These are phyloP conservation scores for Saiga tatarica DNA, from an alignment of 2,113 vertebrate genomes.

Conservation along the genomic window DNA sequence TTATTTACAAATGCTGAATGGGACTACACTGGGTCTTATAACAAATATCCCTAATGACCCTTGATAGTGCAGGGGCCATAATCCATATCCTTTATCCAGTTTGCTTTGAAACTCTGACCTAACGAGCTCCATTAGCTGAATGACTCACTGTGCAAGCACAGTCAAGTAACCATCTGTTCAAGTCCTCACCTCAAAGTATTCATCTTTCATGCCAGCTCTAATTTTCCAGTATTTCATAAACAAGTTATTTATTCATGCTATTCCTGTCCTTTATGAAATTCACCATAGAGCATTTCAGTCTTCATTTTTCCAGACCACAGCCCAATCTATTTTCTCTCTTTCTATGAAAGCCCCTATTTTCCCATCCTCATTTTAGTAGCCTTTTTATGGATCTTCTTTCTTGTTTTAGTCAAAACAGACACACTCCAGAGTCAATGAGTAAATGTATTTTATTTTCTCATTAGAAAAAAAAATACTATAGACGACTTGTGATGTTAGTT, in stretches of 20 bases:
- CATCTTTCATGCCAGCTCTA: background rate
- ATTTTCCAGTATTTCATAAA: slow-evolving; percentile 34
- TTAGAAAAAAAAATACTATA: background rate
- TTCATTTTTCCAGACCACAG: slow-evolving; percentile 11
- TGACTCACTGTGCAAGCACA: background rate
- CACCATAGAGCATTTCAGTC: background rate
- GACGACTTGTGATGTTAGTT: background rate
- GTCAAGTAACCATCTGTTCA: slow-evolving; percentile 41
- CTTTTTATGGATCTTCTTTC: slow-evolving; percentile 25
- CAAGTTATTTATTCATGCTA: slow-evolving; percentile 42
- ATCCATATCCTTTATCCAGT: background rate
- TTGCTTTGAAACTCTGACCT: background rate
- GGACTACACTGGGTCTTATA: background rate
- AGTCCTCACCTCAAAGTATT: slow-evolving; percentile 44
- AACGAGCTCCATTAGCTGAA: background rate
- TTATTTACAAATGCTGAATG: background rate
- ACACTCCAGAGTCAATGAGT: background rate
- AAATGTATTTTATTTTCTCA: background rate
- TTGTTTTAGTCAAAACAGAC: slow-evolving; percentile 3
- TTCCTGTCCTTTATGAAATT: slow-evolving; percentile 42
- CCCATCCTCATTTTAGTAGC: background rate
- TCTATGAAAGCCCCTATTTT: slow-evolving; percentile 25
- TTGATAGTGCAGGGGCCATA: background rate
- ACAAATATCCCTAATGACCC: background rate
- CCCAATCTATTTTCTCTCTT: slow-evolving; percentile 1